Evolutionary conservation across 2,113 vertebrate genomes (phyloP).

Genomic region (Nymphicus hollandicus): DNA sequence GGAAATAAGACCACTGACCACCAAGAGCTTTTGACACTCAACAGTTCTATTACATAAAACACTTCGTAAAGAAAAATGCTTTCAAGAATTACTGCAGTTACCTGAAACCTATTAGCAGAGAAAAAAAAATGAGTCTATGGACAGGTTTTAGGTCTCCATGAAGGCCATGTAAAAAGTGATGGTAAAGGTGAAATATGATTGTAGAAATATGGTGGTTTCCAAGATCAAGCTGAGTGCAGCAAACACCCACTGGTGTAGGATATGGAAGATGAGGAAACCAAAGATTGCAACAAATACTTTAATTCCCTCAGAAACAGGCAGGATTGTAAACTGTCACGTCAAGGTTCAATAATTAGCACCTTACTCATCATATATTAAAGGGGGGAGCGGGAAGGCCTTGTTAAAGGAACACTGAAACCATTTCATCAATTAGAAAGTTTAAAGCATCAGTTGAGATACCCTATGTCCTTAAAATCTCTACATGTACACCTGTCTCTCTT

Average conservation of each 20-base stretch:
- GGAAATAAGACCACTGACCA: background rate
- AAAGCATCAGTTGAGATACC: background rate
- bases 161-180: background rate
- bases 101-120: background rate
- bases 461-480: background rate
- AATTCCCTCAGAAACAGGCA: background rate
- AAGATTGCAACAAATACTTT: background rate
- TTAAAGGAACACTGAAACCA: background rate
- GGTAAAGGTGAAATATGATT: background rate
- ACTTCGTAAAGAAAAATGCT: background rate
- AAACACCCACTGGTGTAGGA: background rate
- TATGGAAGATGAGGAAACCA: background rate
- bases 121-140: background rate
- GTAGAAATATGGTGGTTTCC: background rate
- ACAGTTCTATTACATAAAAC: background rate
- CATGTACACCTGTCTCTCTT: background rate
- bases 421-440: background rate
- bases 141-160: background rate
- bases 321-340: background rate
- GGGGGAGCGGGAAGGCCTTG: rapidly evolving
- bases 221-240: background rate
- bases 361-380: background rate
- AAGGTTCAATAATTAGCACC: background rate
- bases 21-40: background rate
- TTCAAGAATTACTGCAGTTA: background rate